A percentile compares a stretch with the other conserved stretches of the same genome.
phyloP scores from a whole-genome alignment of 2,797 vertebrate species.

The Allobates femoralis region DNA sequence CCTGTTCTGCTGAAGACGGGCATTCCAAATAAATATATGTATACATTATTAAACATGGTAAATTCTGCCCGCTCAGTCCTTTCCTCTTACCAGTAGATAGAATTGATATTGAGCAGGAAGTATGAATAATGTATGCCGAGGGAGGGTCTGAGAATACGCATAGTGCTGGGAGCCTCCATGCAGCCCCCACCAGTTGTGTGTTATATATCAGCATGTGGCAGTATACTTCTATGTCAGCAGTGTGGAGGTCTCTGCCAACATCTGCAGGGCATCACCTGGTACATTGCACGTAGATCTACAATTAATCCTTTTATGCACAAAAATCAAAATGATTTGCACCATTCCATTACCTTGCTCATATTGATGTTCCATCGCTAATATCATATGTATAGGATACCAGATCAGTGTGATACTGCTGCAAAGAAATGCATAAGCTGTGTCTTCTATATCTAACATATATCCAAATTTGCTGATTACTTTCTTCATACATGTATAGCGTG shows the following conservation, averaged over 20 bases:
- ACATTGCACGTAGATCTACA: background rate
- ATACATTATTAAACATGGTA: constrained; percentile 46
- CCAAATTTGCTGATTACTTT: too few relatives aligned
- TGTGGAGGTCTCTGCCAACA: background rate
- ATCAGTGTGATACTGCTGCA: too few relatives aligned
- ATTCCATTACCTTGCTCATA: too few relatives aligned
- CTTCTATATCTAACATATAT: too few relatives aligned
- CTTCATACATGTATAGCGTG: too few relatives aligned
- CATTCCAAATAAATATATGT: constrained; percentile 16
- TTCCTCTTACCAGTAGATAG: constrained; percentile 20
- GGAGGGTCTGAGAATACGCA: background rate
- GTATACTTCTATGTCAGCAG: background rate
- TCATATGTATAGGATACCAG: too few relatives aligned
- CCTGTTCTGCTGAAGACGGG: background rate
- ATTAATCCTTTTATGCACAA: background rate
- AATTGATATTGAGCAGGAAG: constrained; percentile 14
- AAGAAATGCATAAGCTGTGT: too few relatives aligned
- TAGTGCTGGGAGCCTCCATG: background rate
- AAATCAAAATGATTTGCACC: too few relatives aligned
- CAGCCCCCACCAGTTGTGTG: background rate
- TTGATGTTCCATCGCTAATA: too few relatives aligned
- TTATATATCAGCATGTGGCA: background rate
- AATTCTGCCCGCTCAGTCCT: constrained; percentile 26
- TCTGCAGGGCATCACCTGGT: background rate
- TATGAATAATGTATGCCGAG: constrained; percentile 42